Evolutionary conservation across 2,888 invertebrate genomes (phyloP).

Genomic region (Teleogryllus oceanicus): DNA sequence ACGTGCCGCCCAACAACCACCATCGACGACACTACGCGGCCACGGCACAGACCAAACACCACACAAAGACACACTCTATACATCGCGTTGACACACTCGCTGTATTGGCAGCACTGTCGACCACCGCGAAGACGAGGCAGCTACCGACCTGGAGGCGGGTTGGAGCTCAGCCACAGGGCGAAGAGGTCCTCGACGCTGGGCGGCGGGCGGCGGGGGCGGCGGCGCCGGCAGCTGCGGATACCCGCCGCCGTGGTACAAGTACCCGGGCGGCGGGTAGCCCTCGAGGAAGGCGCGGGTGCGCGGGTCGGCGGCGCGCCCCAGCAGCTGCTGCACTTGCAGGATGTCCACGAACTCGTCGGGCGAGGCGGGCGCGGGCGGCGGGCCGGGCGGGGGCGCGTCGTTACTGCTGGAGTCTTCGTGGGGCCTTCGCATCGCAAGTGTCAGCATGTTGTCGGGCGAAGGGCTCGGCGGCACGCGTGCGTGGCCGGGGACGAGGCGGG

Average conservation of each 20-base stretch:
- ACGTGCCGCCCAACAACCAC: neutral
- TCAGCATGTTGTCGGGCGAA: constrained; percentile 19
- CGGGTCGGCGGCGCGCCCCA: constrained; percentile 52
- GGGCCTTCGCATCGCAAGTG: constrained; percentile 36
- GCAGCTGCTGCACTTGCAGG: constrained; percentile 72
- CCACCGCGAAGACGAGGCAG: neutral
- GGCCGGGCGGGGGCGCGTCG: constrained; percentile 44
- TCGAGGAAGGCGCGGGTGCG: constrained; percentile 31
- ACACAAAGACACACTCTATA: neutral
- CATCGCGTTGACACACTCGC: neutral
- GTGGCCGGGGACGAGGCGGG: neutral
- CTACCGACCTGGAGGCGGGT: constrained; percentile 40
- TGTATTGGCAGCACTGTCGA: neutral
- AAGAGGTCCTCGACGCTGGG: constrained; percentile 72
- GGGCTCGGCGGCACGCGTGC: neutral
- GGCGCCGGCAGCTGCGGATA: constrained; percentile 38
- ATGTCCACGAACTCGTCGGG: constrained; percentile 76
- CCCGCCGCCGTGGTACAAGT: constrained; percentile 40
- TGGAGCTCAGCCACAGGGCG: constrained; percentile 69
- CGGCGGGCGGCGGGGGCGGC: constrained; percentile 38
- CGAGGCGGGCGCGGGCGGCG: constrained; percentile 39
- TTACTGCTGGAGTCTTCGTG: constrained; percentile 47
- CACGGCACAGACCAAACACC: too few species aligned
- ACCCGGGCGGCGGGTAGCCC: constrained; percentile 25
- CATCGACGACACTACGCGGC: too few species aligned